These are phyloP conservation scores for Miniopterus natalensis DNA, from an alignment of 2,113 vertebrate genomes.

Conservation along the genomic window DNA sequence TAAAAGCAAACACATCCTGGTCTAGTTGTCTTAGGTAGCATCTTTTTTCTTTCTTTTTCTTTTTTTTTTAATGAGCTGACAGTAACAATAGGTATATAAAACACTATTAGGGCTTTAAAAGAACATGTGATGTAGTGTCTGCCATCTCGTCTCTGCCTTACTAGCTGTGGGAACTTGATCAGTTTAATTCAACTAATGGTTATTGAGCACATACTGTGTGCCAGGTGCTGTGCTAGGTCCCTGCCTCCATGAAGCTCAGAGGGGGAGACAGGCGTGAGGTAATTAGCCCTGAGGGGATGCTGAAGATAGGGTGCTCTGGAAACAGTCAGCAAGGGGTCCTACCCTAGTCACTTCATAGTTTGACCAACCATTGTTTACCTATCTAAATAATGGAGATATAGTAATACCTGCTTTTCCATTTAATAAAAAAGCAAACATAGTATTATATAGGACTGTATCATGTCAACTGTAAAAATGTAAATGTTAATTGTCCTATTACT, in stretches of 20 bases:
- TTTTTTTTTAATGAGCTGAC: neutral
- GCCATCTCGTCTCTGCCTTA: neutral
- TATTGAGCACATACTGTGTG: neutral
- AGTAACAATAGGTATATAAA: conserved; percentile 13
- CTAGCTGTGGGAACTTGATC: neutral
- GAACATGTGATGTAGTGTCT: neutral
- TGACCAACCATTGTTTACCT: neutral
- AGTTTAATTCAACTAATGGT: neutral
- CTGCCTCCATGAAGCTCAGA: neutral
- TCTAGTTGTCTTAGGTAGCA: neutral
- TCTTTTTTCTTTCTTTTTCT: neutral
- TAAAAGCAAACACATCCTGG: neutral
- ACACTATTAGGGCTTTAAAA: neutral
- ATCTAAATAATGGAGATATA: neutral
- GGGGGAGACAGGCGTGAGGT: neutral
- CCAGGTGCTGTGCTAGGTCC: neutral
- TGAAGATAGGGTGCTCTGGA: neutral
- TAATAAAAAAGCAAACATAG: neutral
- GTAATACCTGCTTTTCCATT: neutral
- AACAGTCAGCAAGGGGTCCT: neutral
- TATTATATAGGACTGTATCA: neutral
- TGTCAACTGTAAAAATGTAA: neutral
- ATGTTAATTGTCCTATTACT: neutral
- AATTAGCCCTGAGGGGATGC: neutral
- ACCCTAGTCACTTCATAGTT: neutral